Conservation (phyloP, 2,113 vertebrate genomes). For the Paralichthys olivaceus region DNA sequence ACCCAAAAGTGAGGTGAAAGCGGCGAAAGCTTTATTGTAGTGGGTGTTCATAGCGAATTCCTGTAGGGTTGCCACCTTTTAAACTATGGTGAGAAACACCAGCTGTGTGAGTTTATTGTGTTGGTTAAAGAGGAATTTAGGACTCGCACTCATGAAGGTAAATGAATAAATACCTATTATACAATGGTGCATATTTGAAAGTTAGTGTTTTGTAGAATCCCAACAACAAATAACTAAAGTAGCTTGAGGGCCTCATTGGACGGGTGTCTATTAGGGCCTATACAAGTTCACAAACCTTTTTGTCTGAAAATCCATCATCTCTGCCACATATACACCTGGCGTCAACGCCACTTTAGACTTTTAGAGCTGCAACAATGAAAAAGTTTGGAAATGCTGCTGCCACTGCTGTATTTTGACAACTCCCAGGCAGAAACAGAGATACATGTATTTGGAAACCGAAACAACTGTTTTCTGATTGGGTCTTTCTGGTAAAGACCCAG, state of each 20-base stretch:
- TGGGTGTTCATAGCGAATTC: constrained; percentile 50
- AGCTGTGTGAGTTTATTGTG: constrained; percentile 30
- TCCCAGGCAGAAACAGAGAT: no score
- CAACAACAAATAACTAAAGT: neutral
- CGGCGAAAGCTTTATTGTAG: constrained; percentile 18
- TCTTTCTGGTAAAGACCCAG: no score
- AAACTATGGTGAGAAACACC: constrained; percentile 33
- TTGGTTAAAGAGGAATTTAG: constrained; percentile 42
- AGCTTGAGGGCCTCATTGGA: neutral
- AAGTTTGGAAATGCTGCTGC: no score
- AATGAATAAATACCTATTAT: neutral
- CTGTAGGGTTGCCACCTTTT: constrained; percentile 36
- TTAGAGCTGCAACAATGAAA: no score
- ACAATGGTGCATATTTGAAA: neutral
- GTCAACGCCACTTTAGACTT: no score
- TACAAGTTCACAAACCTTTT: neutral
- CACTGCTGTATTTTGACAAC: no score
- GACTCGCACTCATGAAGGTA: constrained; percentile 11
- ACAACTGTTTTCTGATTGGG: no score
- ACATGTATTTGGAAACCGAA: no score
- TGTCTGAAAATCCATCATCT: no score
- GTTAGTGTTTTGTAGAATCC: neutral
- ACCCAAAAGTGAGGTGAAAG: neutral
- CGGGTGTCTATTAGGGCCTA: neutral
- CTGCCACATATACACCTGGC: no score